A percentile compares a stretch with the other conserved stretches of the same genome.
Evolutionary conservation across 2,888 invertebrate species (phyloP).

Genomic region (Malthinus seriepunctatus): DNA sequence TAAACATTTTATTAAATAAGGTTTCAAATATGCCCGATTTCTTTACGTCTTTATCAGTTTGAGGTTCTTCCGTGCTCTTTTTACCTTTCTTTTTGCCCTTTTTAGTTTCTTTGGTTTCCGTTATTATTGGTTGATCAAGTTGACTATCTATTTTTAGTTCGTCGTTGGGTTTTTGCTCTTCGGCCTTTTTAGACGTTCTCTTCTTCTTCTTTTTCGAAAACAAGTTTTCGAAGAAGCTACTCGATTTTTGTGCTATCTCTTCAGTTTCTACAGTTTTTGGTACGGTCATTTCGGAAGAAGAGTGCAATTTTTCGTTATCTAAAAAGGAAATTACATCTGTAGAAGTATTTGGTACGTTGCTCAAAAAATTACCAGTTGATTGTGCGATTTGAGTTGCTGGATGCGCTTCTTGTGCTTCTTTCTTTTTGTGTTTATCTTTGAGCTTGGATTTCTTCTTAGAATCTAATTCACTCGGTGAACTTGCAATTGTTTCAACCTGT

Average conservation of each 20-base stretch:
- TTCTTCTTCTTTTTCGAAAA: constrained; percentile 34
- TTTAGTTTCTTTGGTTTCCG: constrained; percentile 15
- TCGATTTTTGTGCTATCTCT: constrained; percentile 27
- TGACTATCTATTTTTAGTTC: neutral
- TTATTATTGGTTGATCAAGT: neutral
- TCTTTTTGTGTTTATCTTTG: constrained; percentile 6
- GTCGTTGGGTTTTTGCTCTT: neutral
- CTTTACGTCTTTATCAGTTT: constrained; percentile 16
- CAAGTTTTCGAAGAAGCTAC: constrained; percentile 38
- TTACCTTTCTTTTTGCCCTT: constrained; percentile 12
- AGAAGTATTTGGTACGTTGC: neutral
- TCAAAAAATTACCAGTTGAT: constrained; percentile 6
- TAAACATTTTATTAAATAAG: constrained; percentile 43
- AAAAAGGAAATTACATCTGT: constrained; percentile 13
- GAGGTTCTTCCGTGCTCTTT: constrained; percentile 11
- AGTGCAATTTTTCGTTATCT: constrained; percentile 11
- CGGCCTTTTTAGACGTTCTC: constrained; percentile 17
- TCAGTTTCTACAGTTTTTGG: neutral
- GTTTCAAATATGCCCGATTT: constrained; percentile 42
- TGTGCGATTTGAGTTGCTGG: neutral
- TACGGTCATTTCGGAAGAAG: constrained; percentile 4
- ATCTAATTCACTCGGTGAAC: neutral
- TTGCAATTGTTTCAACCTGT: too few species aligned
- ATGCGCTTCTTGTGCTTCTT: neutral
- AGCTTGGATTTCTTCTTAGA: constrained; percentile 19